Evolutionary conservation across 2,888 invertebrate species (phyloP).

Genomic region (Caradrina clavipalpis): DNA sequence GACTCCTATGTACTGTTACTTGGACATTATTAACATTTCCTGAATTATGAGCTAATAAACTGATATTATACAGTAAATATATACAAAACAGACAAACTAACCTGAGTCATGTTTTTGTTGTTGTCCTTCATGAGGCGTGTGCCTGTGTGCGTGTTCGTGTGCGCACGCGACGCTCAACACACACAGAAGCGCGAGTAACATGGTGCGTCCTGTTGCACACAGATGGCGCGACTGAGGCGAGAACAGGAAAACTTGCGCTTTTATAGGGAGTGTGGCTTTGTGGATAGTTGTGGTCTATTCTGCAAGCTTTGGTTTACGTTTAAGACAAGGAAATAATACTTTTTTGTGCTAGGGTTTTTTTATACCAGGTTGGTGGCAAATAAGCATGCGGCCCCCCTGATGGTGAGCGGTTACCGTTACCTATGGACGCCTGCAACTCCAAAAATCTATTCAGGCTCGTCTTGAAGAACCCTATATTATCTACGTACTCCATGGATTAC

Average conservation of each 20-base stretch:
- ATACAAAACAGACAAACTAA: conserved; percentile 28
- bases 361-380: too few relatives aligned
- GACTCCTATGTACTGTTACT: too few relatives aligned
- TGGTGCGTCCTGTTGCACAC: conserved; percentile 1
- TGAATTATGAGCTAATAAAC: too few relatives aligned
- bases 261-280: conserved; percentile 21
- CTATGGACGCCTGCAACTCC: too few relatives aligned
- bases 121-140: conserved; percentile 11
- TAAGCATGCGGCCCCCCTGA: too few relatives aligned
- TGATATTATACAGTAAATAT: too few relatives aligned
- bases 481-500: too few relatives aligned
- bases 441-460: too few relatives aligned
- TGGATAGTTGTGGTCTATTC: conserved; percentile 25
- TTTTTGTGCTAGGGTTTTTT: neutral
- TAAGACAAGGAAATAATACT: neutral
- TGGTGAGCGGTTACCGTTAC: too few relatives aligned
- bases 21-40: too few relatives aligned
- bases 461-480: too few relatives aligned
- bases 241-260: conserved; percentile 6
- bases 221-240: conserved; percentile 20
- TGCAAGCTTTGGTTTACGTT: conserved; percentile 12
- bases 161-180: conserved; percentile 29
- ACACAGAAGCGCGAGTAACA: conserved; percentile 32
- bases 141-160: conserved; percentile 23
- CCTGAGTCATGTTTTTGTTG: conserved; percentile 19